Evolutionary conservation across 2,113 vertebrate genomes (phyloP).

Genomic region (Dipodomys stephensi): DNA sequence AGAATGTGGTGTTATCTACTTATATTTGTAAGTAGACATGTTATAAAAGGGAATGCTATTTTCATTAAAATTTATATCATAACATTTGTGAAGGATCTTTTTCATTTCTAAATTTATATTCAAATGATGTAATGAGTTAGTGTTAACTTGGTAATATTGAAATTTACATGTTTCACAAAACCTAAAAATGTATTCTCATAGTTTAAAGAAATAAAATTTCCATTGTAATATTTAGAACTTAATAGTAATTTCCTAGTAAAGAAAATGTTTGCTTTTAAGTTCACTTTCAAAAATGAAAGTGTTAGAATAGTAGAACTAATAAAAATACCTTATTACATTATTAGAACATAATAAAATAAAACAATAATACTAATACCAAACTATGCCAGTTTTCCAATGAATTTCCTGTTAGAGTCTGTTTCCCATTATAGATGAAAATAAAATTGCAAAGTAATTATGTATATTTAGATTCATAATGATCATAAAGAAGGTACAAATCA

Average conservation of each 20-base stretch:
- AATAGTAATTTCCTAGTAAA: conserved; percentile 26
- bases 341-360: conserved; percentile 36
- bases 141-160: conserved; percentile 25
- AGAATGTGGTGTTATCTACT: neutral
- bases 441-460: neutral
- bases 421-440: conserved; percentile 27
- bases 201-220: neutral
- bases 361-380: neutral
- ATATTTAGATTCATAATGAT: too few species aligned
- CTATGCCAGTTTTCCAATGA: conserved; percentile 25
- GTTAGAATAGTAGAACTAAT: conserved; percentile 29
- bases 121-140: neutral
- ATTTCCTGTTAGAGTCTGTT: neutral
- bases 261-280: conserved; percentile 38
- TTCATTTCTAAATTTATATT: conserved; percentile 36
- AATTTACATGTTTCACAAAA: neutral
- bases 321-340: neutral
- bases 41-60: neutral
- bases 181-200: neutral
- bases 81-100: neutral
- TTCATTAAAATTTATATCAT: neutral
- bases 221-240: neutral
- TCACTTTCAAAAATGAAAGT: conserved; percentile 48
- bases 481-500: neutral
- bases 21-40: too few species aligned